Conservation (phyloP, 2,888 invertebrate genomes). For the Ophioninae sp. region DNA sequence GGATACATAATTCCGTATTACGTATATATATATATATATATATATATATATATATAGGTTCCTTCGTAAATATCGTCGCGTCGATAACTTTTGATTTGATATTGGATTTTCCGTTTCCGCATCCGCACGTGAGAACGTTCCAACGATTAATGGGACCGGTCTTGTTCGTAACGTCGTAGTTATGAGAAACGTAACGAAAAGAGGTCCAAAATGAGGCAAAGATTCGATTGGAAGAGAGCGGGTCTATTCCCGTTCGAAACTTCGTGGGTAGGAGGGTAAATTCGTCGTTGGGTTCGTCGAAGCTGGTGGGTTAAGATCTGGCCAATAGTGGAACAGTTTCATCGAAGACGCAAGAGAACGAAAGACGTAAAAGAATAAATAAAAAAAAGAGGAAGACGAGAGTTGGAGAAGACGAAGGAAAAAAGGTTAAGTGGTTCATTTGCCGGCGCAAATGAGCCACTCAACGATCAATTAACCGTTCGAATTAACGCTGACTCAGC, state of each 20-base stretch:
- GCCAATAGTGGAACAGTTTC: constrained; percentile 6
- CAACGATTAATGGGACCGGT: not conserved
- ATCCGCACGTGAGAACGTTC: constrained; percentile 15
- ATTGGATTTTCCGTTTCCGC: not conserved
- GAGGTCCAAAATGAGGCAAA: constrained; percentile 7
- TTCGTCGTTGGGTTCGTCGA: not conserved
- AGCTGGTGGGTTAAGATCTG: constrained; percentile 4
- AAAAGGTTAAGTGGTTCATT: not conserved
- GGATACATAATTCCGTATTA: constrained; percentile 1
- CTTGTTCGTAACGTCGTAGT: constrained; percentile 2
- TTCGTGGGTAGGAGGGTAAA: constrained; percentile 15
- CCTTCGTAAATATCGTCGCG: not conserved
- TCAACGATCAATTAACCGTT: constrained; percentile 29
- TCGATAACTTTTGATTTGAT: not conserved
- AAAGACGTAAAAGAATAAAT: not conserved
- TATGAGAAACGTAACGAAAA: constrained; percentile 11
- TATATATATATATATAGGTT: too few species aligned
- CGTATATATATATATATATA: too few species aligned
- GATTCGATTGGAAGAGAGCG: not conserved
- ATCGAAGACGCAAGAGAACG: not conserved
- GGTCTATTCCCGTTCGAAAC: not conserved
- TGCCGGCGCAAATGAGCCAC: constrained; percentile 29
- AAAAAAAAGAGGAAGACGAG: constrained; percentile 3
- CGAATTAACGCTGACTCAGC: constrained; percentile 31
- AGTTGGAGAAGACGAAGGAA: constrained; percentile 16